phyloP scores from a whole-genome alignment of 2,888 invertebrate species.

The Ramazzottius varieornatus region DNA sequence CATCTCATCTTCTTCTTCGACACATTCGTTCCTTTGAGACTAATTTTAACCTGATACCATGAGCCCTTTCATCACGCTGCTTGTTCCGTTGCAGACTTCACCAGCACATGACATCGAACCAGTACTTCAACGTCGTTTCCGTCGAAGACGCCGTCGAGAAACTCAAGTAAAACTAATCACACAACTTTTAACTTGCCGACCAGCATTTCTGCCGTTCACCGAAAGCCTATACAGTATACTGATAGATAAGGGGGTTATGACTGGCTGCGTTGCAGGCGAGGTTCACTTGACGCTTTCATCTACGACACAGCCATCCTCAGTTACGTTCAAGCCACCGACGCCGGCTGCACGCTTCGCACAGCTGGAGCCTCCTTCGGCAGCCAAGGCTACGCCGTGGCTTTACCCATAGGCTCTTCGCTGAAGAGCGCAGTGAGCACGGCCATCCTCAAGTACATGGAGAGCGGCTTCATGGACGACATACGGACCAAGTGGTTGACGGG shows the following conservation, averaged over 20 bases:
- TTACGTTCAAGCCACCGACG: background rate
- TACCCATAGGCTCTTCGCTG: background rate
- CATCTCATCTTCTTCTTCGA: background rate
- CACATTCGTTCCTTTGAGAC: no score
- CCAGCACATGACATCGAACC: background rate
- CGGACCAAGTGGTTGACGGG: background rate
- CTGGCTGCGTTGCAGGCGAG: background rate
- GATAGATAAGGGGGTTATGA: no score
- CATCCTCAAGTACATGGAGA: slow-evolving; percentile 2
- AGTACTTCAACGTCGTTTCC: background rate
- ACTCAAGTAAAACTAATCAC: background rate
- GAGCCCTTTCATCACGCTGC: no score
- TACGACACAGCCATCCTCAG: background rate
- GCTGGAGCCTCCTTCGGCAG: background rate
- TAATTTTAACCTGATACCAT: no score
- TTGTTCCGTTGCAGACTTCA: no score
- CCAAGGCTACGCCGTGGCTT: background rate
- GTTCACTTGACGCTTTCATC: background rate
- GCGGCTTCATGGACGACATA: background rate
- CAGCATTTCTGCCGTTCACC: no score
- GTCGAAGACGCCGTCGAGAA: background rate
- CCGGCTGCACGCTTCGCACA: background rate
- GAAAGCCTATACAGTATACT: no score
- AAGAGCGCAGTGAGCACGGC: background rate
- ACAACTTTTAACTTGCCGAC: no score